A percentile compares a stretch with the other conserved stretches of the same genome.
Evolutionary conservation across 2,888 invertebrate species (phyloP).

Genomic region (Mythimna loreyi): DNA sequence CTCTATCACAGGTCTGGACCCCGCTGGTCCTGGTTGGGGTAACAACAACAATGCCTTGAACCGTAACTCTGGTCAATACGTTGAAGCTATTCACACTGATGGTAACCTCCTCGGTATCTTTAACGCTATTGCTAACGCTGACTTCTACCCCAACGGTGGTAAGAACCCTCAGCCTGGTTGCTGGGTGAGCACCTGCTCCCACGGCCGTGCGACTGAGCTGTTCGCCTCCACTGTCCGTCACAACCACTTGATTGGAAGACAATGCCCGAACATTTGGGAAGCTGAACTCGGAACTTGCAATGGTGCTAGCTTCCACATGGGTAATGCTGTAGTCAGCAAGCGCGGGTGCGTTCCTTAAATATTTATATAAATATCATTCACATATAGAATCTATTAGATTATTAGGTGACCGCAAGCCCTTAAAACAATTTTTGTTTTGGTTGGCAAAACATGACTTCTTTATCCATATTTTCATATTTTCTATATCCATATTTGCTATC

Average conservation of each 20-base stretch:
- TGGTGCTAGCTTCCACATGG: slow-evolving; percentile 73
- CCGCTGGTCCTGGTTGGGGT: slow-evolving; percentile 77
- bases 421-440: too few relatives aligned
- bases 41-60: slow-evolving; percentile 68
- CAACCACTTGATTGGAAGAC: slow-evolving; percentile 74
- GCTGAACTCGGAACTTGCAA: slow-evolving; percentile 68
- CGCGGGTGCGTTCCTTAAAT: slow-evolving; percentile 68
- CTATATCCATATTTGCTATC: too few relatives aligned
- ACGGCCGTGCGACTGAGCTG: slow-evolving; percentile 73
- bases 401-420: too few relatives aligned
- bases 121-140: slow-evolving; percentile 68
- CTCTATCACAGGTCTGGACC: slow-evolving; percentile 74
- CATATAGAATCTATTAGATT: too few relatives aligned
- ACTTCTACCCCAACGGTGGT: slow-evolving; percentile 82
- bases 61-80: slow-evolving; percentile 70
- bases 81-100: slow-evolving; percentile 81
- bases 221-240: slow-evolving; percentile 74
- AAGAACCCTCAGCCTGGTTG: slow-evolving; percentile 80
- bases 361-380: too few relatives aligned
- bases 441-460: too few relatives aligned
- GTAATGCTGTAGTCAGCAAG: slow-evolving; percentile 71
- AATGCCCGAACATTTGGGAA: slow-evolving; percentile 68
- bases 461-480: too few relatives aligned
- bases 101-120: slow-evolving; percentile 75
- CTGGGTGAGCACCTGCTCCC: slow-evolving; percentile 75